A percentile compares a stretch with the other conserved stretches of the same genome.
phyloP scores from a whole-genome alignment of 2,888 invertebrate genomes.

The Branchellion lobata region DNA sequence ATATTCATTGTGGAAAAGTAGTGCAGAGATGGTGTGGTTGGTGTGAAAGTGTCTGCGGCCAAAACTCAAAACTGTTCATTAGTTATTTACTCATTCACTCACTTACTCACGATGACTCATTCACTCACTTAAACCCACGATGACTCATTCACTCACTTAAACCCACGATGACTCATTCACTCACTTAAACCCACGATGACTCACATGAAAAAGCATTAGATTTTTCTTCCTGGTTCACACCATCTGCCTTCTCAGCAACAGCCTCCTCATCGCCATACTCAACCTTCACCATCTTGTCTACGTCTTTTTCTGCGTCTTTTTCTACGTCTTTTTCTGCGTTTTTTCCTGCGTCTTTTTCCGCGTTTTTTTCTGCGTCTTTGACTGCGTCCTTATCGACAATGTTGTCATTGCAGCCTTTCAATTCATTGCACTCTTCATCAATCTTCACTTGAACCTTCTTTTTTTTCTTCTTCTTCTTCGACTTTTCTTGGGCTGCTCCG shows the following conservation, averaged over 20 bases:
- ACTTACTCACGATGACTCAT: too few relatives aligned
- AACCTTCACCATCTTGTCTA: not conserved
- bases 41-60: too few relatives aligned
- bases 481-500: not conserved
- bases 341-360: not conserved
- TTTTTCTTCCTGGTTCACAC: not conserved
- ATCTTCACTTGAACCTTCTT: not conserved
- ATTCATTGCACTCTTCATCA: not conserved
- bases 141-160: too few relatives aligned
- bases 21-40: too few relatives aligned
- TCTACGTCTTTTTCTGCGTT: not conserved
- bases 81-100: too few relatives aligned
- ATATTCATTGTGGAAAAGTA: too few relatives aligned
- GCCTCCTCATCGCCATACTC: not conserved
- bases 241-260: not conserved
- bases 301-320: not conserved
- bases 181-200: too few relatives aligned
- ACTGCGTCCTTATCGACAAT: not conserved
- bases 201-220: not conserved
- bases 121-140: too few relatives aligned
- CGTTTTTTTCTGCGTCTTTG: not conserved
- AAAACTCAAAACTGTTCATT: too few relatives aligned
- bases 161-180: too few relatives aligned
- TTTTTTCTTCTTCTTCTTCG: conserved; percentile 5
- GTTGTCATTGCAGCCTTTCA: too few relatives aligned